Conservation (phyloP, 92 coral and sea anemone genomes). For the Umimayanthus chanpuru region DNA sequence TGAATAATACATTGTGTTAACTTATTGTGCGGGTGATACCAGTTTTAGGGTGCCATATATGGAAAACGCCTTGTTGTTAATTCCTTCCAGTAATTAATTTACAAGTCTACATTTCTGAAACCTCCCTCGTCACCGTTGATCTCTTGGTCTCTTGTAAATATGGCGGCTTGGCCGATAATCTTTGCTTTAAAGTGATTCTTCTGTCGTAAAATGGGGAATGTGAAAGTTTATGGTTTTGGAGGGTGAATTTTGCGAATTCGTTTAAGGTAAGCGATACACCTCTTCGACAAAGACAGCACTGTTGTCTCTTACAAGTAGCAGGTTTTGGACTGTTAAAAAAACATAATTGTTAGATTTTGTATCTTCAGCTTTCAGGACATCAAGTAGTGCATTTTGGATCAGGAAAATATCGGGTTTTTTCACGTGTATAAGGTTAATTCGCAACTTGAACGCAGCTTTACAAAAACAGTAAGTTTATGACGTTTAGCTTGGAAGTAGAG, state of each 20-base stretch:
- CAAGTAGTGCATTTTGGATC: not conserved
- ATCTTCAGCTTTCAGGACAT: not conserved
- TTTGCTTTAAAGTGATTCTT: not conserved
- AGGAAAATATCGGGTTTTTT: not conserved
- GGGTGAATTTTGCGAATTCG: slow-evolving; percentile 17
- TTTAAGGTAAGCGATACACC: slow-evolving; percentile 7
- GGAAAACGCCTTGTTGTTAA: slow-evolving; percentile 45
- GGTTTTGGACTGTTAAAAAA: slow-evolving; percentile 17
- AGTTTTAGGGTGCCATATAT: slow-evolving; percentile 72
- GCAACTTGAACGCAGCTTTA: slow-evolving; percentile 21
- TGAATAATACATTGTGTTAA: slow-evolving; percentile 36
- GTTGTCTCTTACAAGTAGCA: slow-evolving; percentile 11
- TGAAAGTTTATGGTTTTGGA: not conserved
- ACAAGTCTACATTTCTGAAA: slow-evolving; percentile 26
- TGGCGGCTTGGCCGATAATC: slow-evolving; percentile 21
- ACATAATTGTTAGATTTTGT: not conserved
- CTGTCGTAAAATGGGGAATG: not conserved
- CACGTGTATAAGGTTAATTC: not conserved
- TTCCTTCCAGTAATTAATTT: slow-evolving; percentile 28
- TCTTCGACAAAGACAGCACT: not conserved
- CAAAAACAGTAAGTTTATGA: not conserved
- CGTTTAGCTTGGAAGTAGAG: not conserved
- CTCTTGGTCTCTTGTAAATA: slow-evolving; percentile 38
- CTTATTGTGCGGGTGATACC: slow-evolving; percentile 66
- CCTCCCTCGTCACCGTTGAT: slow-evolving; percentile 14